Conservation (phyloP, 2,888 invertebrate species). For the Epistrophe eligans region DNA sequence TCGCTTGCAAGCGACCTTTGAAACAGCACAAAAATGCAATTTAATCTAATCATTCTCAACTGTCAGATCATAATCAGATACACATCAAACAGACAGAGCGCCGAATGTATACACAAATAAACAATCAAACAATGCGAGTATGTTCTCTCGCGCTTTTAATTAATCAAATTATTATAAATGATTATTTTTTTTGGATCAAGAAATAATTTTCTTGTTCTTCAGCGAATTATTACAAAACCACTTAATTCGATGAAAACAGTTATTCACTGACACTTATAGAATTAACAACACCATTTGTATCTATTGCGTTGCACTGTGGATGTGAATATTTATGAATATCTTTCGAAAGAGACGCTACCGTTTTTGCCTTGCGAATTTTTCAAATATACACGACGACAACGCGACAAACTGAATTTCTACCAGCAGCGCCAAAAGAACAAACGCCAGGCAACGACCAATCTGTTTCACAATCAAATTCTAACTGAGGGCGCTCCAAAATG, state of each 20-base stretch:
- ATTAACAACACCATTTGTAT: slow-evolving; percentile 42
- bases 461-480: slow-evolving; percentile 81
- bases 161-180: slow-evolving; percentile 43
- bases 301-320: slow-evolving; percentile 12
- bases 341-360: slow-evolving; percentile 21
- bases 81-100: slow-evolving; percentile 50
- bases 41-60: slow-evolving; percentile 62
- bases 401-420: slow-evolving; percentile 29
- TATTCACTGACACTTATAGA: slow-evolving; percentile 54
- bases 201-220: background rate
- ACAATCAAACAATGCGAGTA: slow-evolving; percentile 45
- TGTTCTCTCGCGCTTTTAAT: slow-evolving; percentile 31
- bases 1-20: slow-evolving; percentile 32
- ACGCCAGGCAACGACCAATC: slow-evolving; percentile 77
- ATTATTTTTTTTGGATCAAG: background rate
- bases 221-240: slow-evolving; percentile 26
- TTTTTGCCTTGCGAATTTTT: slow-evolving; percentile 39
- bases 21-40: slow-evolving; percentile 2
- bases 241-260: slow-evolving; percentile 28
- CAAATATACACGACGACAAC: slow-evolving; percentile 33
- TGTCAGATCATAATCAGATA: slow-evolving; percentile 43
- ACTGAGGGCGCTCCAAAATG: slow-evolving; percentile 79
- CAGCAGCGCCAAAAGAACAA: slow-evolving; percentile 11
- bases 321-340: slow-evolving; percentile 11
- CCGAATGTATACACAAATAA: slow-evolving; percentile 42